Conservation (phyloP, 2,888 invertebrate genomes). For the Apeira syringaria region DNA sequence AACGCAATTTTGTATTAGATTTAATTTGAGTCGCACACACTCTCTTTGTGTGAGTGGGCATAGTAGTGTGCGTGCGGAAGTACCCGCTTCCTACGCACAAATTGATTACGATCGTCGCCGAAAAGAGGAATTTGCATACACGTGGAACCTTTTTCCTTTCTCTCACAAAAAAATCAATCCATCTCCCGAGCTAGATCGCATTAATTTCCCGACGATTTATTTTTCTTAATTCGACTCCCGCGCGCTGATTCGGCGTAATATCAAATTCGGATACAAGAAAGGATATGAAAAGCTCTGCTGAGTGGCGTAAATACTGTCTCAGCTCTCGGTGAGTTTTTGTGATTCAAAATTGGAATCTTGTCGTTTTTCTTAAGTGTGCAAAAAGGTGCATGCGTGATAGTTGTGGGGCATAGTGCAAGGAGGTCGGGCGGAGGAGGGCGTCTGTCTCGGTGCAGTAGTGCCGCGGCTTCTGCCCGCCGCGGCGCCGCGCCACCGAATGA, state of each 20-base stretch:
- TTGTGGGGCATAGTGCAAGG: constrained; percentile 44
- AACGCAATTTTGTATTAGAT: constrained; percentile 84
- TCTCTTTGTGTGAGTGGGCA: constrained; percentile 42
- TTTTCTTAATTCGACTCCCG: constrained; percentile 35
- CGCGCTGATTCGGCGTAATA: constrained; percentile 24
- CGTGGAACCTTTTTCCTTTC: constrained; percentile 50
- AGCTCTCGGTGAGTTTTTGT: constrained; percentile 3
- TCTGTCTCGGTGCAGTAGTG: constrained; percentile 47
- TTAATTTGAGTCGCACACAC: constrained; percentile 74
- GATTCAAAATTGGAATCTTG: constrained; percentile 20
- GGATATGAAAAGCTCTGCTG: not conserved
- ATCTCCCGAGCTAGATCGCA: constrained; percentile 42
- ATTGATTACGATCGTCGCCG: constrained; percentile 80
- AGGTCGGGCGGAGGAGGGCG: constrained; percentile 40
- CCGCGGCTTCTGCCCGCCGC: constrained; percentile 69
- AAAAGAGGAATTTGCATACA: constrained; percentile 79
- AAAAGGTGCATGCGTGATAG: constrained; percentile 66
- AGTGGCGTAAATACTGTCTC: constrained; percentile 11
- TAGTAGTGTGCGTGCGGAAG: constrained; percentile 54
- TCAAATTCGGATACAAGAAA: constrained; percentile 8
- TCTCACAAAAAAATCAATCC: constrained; percentile 46
- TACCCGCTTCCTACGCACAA: constrained; percentile 77
- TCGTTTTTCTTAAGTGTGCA: constrained; percentile 13
- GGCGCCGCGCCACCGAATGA: constrained; percentile 77
- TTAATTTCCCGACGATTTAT: constrained; percentile 51